Base-by-base conservation (phyloP, 1,140 invertebrate genomes). In the Steinernema feltiae region DNA sequence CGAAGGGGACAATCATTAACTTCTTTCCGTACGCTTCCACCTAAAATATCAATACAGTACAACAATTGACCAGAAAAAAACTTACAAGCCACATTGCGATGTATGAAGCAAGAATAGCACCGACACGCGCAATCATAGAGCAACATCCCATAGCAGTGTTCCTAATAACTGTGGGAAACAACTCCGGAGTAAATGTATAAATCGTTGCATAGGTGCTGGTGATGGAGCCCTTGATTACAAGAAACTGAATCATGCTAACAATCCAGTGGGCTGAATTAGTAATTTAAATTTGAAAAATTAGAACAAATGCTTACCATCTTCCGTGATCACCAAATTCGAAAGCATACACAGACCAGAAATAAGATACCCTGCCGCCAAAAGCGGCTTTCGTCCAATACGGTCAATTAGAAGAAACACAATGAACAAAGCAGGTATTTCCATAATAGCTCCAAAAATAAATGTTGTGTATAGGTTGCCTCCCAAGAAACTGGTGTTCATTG, bases 81-180 rank as follows among this genome's bases (percentile, higher is more conserved):
- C 71, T 69, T 63, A 82, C 84, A 74, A 85, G 76, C 84, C 84
- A 86, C 85, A 85, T 86, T 69, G 83, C 76, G 12, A 89, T 85
- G 70, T 84, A 83, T 1, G 88, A 88, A 0, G 89, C 88, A 24
- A 87, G 69, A 71, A 89, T 88, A 2, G 87, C 87, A 35, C 89
- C 89, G 32, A 90, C 77, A 69, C 89, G 83, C 12, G 88, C 88
- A 32, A 88, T 84, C 85, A 89, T 88, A 1, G 88, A 88, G 77
- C 89, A 89, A 24, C 86, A 78, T 18, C 87, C 88, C 73, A 90
- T 85, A 0, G 87, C 88, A 53, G 87, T 86, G 78, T 89, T 89
- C 30, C 88, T 72, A 27, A 89, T 79, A 21, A 83, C 82, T 0
- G 88, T 89, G 2, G 88, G 88, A 80, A 88, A 89, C 2, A 89